These are phyloP conservation scores for Frieseomelitta varia DNA, from an alignment of 1,140 invertebrate species.

Conservation along the genomic window DNA sequence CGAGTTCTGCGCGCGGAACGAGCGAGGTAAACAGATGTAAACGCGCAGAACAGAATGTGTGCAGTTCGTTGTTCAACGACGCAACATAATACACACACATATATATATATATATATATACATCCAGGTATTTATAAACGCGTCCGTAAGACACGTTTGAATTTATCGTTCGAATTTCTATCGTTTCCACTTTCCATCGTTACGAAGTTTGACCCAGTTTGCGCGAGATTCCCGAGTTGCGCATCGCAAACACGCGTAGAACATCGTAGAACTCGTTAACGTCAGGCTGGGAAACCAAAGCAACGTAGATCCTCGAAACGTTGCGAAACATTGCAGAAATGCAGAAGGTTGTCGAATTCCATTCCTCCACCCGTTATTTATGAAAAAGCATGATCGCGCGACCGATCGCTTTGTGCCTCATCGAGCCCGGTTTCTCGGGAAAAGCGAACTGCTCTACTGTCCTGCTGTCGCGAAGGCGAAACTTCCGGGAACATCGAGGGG, in stretches of 20 bases:
- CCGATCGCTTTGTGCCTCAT: slow-evolving; percentile 10
- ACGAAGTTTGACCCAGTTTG: not conserved
- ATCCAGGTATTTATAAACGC: not conserved
- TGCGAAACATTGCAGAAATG: no score
- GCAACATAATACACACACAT: no score
- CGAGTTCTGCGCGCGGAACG: not conserved
- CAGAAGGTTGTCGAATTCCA: not conserved
- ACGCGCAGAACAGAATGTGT: not conserved
- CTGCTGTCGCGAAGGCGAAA: not conserved
- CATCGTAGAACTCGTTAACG: not conserved
- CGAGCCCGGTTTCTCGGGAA: not conserved
- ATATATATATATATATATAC: not conserved
- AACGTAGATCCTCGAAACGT: no score
- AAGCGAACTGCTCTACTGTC: not conserved
- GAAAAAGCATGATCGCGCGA: not conserved
- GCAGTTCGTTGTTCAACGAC: not conserved
- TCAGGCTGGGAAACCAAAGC: not conserved
- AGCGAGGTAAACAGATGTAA: not conserved
- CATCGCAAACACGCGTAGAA: not conserved
- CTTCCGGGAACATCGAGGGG: slow-evolving; percentile 18
- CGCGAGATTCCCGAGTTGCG: not conserved
- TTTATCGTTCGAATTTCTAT: not conserved
- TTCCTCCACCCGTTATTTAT: not conserved
- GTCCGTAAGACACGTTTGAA: not conserved
- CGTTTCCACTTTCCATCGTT: not conserved